phyloP scores from a whole-genome alignment of 2,113 vertebrate species.

The Mormyrus iriodes region DNA sequence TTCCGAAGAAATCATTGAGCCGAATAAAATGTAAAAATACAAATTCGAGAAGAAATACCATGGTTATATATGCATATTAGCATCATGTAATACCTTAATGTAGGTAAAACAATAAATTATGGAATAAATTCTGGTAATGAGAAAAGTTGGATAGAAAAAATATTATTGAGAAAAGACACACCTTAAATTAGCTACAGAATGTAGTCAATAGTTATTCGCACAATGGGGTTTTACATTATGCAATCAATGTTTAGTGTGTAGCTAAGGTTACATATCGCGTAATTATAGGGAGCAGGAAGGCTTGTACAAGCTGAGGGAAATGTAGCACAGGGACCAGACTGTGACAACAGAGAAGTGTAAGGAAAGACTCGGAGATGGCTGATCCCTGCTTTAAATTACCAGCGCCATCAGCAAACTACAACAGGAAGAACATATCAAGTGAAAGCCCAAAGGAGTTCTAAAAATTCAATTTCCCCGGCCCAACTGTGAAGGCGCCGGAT shows the following conservation, averaged over 20 bases:
- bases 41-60: not conserved
- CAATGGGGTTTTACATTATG: not conserved
- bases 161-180: not conserved
- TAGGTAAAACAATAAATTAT: not conserved
- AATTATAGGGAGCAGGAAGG: not conserved
- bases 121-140: not conserved
- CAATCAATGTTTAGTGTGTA: not conserved
- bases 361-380: not conserved
- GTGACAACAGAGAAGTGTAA: not conserved
- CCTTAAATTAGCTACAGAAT: not conserved
- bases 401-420: not conserved
- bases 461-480: not conserved
- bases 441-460: constrained; percentile 1
- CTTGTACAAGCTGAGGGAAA: not conserved
- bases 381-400: constrained; percentile 1
- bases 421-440: not conserved
- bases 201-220: not conserved
- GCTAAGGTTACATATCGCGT: not conserved
- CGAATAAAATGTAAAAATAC: not conserved
- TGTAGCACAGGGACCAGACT: not conserved
- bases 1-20: not conserved
- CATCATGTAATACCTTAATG: not conserved
- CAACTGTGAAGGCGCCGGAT: not conserved
- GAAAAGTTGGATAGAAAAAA: not conserved
- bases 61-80: not conserved